phyloP scores from a whole-genome alignment of 2,113 vertebrate genomes.

The Cettia cetti region DNA sequence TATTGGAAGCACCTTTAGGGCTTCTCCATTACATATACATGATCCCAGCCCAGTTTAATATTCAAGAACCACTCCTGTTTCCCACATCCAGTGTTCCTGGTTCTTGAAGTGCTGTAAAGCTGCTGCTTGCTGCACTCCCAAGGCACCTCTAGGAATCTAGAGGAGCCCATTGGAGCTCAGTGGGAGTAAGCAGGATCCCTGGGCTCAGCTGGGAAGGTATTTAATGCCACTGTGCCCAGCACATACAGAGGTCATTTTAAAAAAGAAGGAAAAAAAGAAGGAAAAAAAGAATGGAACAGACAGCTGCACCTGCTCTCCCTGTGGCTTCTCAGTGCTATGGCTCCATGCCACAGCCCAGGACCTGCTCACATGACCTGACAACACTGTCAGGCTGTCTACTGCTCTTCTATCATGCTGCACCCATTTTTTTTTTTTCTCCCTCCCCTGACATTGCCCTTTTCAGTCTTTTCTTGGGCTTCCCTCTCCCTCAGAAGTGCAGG shows the following conservation, averaged over 20 bases:
- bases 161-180: background rate
- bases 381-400: background rate
- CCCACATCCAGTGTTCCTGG: background rate
- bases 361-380: accelerated
- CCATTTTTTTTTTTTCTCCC: background rate
- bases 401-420: no score
- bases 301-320: background rate
- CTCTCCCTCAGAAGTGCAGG: background rate
- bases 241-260: background rate
- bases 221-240: background rate
- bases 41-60: background rate
- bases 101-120: background rate
- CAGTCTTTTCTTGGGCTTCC: background rate
- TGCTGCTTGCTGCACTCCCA: background rate
- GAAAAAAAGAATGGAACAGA: background rate
- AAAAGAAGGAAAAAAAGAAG: background rate
- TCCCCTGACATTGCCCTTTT: background rate
- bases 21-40: background rate
- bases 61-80: background rate
- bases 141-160: background rate
- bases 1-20: background rate
- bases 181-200: background rate
- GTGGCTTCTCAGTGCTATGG: background rate
- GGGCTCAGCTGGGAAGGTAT: background rate
- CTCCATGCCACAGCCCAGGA: background rate